These are phyloP conservation scores for Helicoverpa armigera DNA, from an alignment of 1,140 invertebrate genomes.

Conservation along the genomic window DNA sequence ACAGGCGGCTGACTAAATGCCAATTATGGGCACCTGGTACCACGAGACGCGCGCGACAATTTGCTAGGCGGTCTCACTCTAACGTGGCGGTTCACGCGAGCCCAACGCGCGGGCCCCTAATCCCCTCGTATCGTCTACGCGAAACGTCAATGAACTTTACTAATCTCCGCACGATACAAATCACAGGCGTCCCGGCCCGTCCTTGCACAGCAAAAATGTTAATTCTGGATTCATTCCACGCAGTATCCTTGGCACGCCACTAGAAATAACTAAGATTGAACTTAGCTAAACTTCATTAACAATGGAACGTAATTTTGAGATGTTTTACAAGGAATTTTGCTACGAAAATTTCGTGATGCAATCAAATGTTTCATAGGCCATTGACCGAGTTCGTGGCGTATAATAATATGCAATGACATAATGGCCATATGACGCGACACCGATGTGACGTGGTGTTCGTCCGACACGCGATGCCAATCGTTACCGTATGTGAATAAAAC, in stretches of 20 bases:
- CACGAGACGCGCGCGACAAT: constrained; percentile 75
- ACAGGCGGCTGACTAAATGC: constrained; percentile 70
- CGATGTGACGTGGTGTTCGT: constrained; percentile 42
- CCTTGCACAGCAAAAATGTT: constrained; percentile 66
- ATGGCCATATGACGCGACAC: constrained; percentile 42
- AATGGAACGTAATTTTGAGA: constrained; percentile 51
- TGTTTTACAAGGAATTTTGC: constrained; percentile 44
- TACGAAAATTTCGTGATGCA: constrained; percentile 50
- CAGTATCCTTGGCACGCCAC: constrained; percentile 53
- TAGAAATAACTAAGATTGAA: constrained; percentile 56
- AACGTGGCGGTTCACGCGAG: constrained; percentile 52
- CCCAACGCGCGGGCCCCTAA: constrained; percentile 58
- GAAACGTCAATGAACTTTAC: constrained; percentile 81
- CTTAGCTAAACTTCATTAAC: constrained; percentile 55
- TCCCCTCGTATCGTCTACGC: constrained; percentile 73
- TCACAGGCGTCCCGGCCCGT: constrained; percentile 65
- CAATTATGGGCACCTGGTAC: constrained; percentile 81
- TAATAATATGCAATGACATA: constrained; percentile 53
- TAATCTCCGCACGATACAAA: constrained; percentile 77
- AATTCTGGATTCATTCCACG: constrained; percentile 63
- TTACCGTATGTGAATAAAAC: constrained; percentile 24
- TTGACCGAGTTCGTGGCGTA: constrained; percentile 49
- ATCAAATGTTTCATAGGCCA: constrained; percentile 50
- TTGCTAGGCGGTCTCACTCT: constrained; percentile 71
- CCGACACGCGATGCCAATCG: constrained; percentile 24